Conservation (phyloP, 2,113 vertebrate species). For the Chamaea fasciata region DNA sequence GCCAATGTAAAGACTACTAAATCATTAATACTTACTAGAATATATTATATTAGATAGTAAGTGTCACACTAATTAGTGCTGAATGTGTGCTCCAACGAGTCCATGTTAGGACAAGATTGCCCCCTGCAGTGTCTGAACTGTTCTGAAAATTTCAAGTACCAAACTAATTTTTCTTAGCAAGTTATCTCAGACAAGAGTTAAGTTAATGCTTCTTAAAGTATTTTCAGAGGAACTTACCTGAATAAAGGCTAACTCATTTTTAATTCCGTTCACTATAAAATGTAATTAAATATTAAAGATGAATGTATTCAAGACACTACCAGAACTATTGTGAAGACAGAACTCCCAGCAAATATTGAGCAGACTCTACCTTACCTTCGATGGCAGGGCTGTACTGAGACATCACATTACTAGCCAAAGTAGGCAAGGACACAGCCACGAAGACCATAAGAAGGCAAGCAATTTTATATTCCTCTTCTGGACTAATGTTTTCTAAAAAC, state of each 20-base stretch:
- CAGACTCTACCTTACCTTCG: slow-evolving; percentile 80
- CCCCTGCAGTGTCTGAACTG: neutral
- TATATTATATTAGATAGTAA: neutral
- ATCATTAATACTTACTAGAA: neutral
- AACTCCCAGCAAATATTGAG: neutral
- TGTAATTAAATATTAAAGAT: neutral
- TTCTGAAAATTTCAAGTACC: neutral
- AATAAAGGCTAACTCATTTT: neutral
- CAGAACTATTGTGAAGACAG: neutral
- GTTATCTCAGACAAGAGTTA: neutral
- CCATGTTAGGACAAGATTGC: neutral
- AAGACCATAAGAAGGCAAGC: slow-evolving; percentile 99
- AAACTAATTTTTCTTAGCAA: neutral
- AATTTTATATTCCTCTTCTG: slow-evolving; percentile 99
- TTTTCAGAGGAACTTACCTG: neutral
- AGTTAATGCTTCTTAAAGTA: neutral
- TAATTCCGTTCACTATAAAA: neutral
- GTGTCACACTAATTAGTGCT: neutral
- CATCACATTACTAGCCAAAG: slow-evolving; percentile 97
- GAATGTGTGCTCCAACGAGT: neutral
- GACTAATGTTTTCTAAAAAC: slow-evolving; percentile 93
- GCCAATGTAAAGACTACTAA: neutral
- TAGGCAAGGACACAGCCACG: slow-evolving; percentile 95
- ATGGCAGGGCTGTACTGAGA: slow-evolving; percentile 98
- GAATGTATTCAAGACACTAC: neutral